A percentile compares a stretch with the other conserved stretches of the same genome.
Conservation (phyloP, 2,888 invertebrate species). For the Vesta saturnalis region DNA sequence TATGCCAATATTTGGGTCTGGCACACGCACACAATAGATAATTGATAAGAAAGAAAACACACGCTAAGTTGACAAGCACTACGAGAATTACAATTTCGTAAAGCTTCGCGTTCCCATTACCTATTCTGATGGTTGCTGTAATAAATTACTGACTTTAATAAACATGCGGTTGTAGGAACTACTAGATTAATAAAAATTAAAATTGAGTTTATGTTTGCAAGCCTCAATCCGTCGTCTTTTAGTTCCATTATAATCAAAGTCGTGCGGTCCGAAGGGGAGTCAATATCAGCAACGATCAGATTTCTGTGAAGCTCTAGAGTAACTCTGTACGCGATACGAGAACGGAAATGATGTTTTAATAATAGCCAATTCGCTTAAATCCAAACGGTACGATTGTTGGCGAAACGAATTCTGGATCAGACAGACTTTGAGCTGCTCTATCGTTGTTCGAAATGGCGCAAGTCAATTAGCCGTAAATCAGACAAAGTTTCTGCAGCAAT, state of each 20-base stretch:
- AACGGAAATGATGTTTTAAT: slow-evolving; percentile 48
- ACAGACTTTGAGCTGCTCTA: slow-evolving; percentile 32
- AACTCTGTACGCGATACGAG: slow-evolving; percentile 38
- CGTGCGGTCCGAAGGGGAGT: slow-evolving; percentile 42
- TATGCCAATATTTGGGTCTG: slow-evolving; percentile 29
- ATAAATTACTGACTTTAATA: slow-evolving; percentile 26
- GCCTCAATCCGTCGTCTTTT: slow-evolving; percentile 43
- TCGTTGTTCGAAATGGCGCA: slow-evolving; percentile 44
- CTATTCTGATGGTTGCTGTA: background rate
- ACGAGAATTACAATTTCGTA: slow-evolving; percentile 22
- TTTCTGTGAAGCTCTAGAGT: slow-evolving; percentile 47
- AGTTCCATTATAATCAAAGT: slow-evolving; percentile 47
- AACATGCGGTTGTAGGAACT: slow-evolving; percentile 22
- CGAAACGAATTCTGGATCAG: slow-evolving; percentile 29
- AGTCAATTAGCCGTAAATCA: slow-evolving; percentile 50
- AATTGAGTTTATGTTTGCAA: slow-evolving; percentile 35
- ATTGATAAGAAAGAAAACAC: slow-evolving; percentile 31
- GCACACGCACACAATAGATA: slow-evolving; percentile 25
- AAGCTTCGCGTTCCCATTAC: background rate
- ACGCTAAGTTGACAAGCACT: slow-evolving; percentile 27
- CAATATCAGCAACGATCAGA: slow-evolving; percentile 46
- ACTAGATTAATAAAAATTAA: slow-evolving; percentile 33
- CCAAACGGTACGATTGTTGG: slow-evolving; percentile 43
- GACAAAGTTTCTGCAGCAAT: slow-evolving; percentile 46
- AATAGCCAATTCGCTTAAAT: slow-evolving; percentile 49